These are phyloP conservation scores for Cynopterus sphinx DNA, from an alignment of 2,797 vertebrate species.

Conservation along the genomic window DNA sequence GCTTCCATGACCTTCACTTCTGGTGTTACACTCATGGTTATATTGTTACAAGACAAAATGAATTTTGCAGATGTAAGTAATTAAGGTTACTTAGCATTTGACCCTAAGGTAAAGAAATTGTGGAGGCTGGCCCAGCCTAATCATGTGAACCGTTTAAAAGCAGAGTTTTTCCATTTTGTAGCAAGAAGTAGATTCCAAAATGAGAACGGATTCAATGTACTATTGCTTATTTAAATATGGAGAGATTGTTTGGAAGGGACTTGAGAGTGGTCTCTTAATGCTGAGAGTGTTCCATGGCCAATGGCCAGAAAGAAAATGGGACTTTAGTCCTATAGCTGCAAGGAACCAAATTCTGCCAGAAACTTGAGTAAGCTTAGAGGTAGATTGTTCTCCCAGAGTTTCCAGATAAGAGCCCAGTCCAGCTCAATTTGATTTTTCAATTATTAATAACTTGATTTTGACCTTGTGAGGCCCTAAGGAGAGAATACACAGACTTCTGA, in stretches of 20 bases:
- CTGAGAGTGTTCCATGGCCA: background rate
- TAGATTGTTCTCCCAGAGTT: background rate
- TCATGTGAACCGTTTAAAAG: background rate
- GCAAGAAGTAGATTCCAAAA: background rate
- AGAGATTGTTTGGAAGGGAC: background rate
- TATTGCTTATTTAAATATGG: background rate
- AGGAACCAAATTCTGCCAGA: background rate
- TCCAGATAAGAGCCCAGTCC: background rate
- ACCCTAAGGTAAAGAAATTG: background rate
- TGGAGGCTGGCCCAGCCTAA: background rate
- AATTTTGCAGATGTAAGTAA: background rate
- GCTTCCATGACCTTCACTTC: background rate
- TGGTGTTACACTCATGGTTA: background rate
- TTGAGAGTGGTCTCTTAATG: background rate
- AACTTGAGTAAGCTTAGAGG: background rate
- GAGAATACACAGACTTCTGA: background rate
- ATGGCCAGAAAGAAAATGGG: background rate
- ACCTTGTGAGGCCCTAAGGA: background rate
- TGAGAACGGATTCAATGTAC: background rate
- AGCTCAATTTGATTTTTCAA: background rate
- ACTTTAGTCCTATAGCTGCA: background rate
- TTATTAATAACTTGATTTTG: slow-evolving; percentile 18
- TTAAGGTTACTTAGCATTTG: background rate
- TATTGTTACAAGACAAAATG: background rate
- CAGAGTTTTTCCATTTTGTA: background rate